A percentile compares a stretch with the other conserved stretches of the same genome.
Conservation (phyloP, 92 coral and sea anemone species). For the Siderastrea siderea region DNA sequence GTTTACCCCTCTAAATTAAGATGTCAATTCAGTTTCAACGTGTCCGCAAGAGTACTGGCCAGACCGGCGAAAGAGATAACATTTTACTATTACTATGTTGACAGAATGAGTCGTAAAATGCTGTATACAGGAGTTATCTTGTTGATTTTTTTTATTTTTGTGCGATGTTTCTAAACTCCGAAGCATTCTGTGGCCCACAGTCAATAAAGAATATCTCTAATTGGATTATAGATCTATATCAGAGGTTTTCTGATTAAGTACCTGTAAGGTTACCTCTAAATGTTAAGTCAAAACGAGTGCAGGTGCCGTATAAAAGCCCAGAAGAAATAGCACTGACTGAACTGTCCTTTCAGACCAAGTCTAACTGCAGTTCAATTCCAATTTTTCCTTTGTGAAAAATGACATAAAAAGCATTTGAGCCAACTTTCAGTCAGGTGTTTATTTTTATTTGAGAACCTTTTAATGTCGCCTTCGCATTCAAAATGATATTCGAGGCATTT, state of each 20-base stretch:
- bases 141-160: too few species aligned
- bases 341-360: background rate
- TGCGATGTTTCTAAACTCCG: too few species aligned
- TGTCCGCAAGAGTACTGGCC: too few species aligned
- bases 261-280: background rate
- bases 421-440: background rate
- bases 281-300: background rate
- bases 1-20: background rate
- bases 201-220: background rate
- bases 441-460: background rate
- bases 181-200: too few species aligned
- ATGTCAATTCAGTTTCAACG: too few species aligned
- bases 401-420: background rate
- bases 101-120: background rate
- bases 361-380: background rate
- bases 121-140: background rate
- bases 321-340: background rate
- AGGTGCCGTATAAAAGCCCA: background rate
- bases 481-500: conserved; percentile 11
- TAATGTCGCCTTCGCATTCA: conserved; percentile 1
- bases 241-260: background rate
- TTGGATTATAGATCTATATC: background rate
- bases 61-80: background rate
- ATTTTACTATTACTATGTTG: background rate
- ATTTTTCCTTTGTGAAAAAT: background rate